A percentile compares a stretch with the other conserved stretches of the same genome.
Conservation (phyloP, 2,888 invertebrate genomes). For the Zygogramma bicolorata region DNA sequence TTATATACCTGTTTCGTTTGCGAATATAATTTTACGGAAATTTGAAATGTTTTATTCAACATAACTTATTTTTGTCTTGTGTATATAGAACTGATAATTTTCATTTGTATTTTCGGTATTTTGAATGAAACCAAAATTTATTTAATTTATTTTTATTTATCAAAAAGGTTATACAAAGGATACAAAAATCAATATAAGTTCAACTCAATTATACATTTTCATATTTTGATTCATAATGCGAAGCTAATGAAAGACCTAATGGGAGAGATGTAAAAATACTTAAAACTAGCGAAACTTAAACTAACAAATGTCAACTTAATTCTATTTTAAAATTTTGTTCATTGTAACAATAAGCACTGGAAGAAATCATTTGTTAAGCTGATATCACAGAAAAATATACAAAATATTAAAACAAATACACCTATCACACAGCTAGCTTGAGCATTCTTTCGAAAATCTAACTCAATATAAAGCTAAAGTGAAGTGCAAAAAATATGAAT, state of each 20-base stretch:
- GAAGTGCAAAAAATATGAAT: slow-evolving; percentile 42
- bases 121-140: background rate
- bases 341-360: slow-evolving; percentile 27
- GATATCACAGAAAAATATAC: slow-evolving; percentile 65
- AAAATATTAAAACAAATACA: slow-evolving; percentile 46
- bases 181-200: slow-evolving; percentile 24
- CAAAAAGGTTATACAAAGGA: slow-evolving; percentile 7
- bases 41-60: background rate
- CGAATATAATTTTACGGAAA: no score
- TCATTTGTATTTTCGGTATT: background rate
- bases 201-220: background rate
- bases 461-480: slow-evolving; percentile 52
- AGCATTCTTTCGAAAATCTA: slow-evolving; percentile 55
- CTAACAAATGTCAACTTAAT: slow-evolving; percentile 33
- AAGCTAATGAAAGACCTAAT: slow-evolving; percentile 45
- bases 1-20: no score
- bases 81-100: background rate
- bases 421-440: slow-evolving; percentile 64
- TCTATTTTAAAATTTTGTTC: slow-evolving; percentile 36
- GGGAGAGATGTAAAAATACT: slow-evolving; percentile 13
- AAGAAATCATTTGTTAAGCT: slow-evolving; percentile 58
- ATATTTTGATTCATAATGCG: slow-evolving; percentile 12
- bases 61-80: background rate
- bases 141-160: slow-evolving; percentile 29
- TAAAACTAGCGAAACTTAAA: slow-evolving; percentile 40